phyloP scores from a whole-genome alignment of 2,113 vertebrate species.

The Vicugna pacos region DNA sequence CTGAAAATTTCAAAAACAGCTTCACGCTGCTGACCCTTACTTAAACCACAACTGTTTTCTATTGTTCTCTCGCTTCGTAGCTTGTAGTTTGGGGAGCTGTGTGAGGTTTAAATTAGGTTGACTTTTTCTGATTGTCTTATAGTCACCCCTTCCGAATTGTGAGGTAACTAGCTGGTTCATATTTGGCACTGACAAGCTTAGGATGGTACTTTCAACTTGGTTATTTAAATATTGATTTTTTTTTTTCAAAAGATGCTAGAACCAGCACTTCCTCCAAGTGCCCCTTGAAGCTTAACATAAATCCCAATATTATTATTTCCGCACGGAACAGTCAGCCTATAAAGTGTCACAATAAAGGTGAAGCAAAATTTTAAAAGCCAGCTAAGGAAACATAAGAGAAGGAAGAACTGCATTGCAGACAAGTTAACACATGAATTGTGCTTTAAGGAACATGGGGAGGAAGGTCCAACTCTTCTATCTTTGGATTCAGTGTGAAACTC shows the following conservation, averaged over 20 bases:
- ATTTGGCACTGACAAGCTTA: neutral
- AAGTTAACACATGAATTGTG: neutral
- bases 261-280: neutral
- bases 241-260: neutral
- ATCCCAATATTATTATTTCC: constrained; percentile 2
- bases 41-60: neutral
- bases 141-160: neutral
- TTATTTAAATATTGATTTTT: constrained; percentile 2
- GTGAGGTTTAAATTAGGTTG: neutral
- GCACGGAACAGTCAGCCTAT: neutral
- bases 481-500: constrained; percentile 16
- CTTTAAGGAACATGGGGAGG: neutral
- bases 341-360: constrained; percentile 10
- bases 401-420: neutral
- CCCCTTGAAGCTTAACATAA: neutral
- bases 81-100: neutral
- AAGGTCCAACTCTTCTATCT: neutral
- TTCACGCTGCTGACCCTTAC: neutral
- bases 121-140: neutral
- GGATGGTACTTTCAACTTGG: neutral
- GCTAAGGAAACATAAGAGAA: neutral
- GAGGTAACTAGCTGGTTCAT: neutral
- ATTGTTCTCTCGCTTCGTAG: neutral
- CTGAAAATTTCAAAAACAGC: neutral
- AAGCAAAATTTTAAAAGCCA: constrained; percentile 20